Conservation (phyloP, 2,797 vertebrate species). For the Argya squamiceps region DNA sequence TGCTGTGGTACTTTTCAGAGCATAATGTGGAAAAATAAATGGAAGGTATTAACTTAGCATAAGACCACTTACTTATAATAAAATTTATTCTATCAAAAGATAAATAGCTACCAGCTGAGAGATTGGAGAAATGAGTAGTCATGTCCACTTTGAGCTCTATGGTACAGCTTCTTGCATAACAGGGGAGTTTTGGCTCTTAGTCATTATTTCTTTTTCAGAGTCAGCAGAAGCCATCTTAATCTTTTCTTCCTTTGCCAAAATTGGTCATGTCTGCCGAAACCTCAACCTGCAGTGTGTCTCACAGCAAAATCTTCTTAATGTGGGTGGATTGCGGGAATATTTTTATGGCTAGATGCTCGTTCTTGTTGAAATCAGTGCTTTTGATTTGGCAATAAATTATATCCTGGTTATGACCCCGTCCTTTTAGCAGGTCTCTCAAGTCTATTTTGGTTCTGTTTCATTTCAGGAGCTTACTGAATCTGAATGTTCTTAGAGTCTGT, state of each 20-base stretch:
- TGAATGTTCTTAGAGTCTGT: background rate
- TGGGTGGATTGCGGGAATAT: background rate
- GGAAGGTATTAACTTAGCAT: background rate
- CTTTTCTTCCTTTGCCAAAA: slow-evolving; percentile 25
- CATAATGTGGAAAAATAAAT: slow-evolving; percentile 10
- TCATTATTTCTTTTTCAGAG: slow-evolving; percentile 1
- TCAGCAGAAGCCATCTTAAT: background rate
- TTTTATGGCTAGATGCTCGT: background rate
- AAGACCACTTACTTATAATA: background rate
- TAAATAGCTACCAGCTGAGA: background rate
- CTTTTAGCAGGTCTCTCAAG: background rate
- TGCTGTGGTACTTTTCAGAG: background rate
- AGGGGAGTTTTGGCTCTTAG: background rate
- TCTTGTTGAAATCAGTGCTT: background rate
- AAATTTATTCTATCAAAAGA: background rate
- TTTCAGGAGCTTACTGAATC: slow-evolving; percentile 1
- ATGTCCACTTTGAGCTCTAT: background rate
- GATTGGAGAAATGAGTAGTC: background rate
- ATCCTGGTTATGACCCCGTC: background rate
- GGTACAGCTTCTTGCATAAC: background rate
- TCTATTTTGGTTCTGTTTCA: background rate
- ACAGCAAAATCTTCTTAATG: background rate
- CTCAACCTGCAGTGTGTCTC: background rate
- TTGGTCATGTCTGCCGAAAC: slow-evolving; percentile 28
- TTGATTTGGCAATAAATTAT: slow-evolving; percentile 17